These are phyloP conservation scores for Mola mola DNA, from an alignment of 2,113 vertebrate species.

Conservation along the genomic window DNA sequence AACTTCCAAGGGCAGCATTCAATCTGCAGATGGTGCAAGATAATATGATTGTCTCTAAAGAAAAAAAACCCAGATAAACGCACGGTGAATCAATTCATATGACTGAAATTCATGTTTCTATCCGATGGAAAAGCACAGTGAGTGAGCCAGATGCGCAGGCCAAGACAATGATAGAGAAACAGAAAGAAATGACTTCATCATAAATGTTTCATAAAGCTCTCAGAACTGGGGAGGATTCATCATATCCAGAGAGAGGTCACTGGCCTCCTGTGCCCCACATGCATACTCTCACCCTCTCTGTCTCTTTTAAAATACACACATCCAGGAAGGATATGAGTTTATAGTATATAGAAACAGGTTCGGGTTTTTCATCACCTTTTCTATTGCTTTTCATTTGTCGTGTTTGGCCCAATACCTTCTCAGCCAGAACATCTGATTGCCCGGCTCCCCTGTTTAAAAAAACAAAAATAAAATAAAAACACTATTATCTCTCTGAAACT, in stretches of 20 bases:
- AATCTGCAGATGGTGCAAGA: constrained; percentile 33
- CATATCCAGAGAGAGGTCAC: constrained; percentile 60
- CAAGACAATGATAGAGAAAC: constrained; percentile 32
- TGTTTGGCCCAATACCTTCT: constrained; percentile 71
- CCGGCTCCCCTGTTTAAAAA: constrained; percentile 58
- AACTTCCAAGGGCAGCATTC: constrained; percentile 49
- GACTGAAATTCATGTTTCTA: constrained; percentile 20
- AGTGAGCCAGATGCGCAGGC: constrained; percentile 21
- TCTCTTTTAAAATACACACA: constrained; percentile 13
- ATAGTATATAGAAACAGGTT: constrained; percentile 47
- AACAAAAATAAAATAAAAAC: constrained; percentile 17
- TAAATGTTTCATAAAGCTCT: constrained; percentile 76
- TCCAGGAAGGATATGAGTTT: constrained; percentile 11
- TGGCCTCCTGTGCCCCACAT: constrained; percentile 44
- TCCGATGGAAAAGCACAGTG: constrained; percentile 14
- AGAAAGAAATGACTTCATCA: constrained; percentile 58
- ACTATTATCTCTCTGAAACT: constrained; percentile 50
- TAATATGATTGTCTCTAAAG: constrained; percentile 21
- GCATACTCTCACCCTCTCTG: constrained; percentile 18
- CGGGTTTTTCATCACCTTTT: constrained; percentile 45
- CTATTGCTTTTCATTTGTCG: constrained; percentile 61
- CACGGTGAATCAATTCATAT: too few species aligned
- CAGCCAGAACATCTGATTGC: constrained; percentile 59
- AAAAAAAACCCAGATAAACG: too few species aligned
- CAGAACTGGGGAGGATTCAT: constrained; percentile 67